Conservation (phyloP, 2,113 vertebrate species). For the Apodemus speciosus region DNA sequence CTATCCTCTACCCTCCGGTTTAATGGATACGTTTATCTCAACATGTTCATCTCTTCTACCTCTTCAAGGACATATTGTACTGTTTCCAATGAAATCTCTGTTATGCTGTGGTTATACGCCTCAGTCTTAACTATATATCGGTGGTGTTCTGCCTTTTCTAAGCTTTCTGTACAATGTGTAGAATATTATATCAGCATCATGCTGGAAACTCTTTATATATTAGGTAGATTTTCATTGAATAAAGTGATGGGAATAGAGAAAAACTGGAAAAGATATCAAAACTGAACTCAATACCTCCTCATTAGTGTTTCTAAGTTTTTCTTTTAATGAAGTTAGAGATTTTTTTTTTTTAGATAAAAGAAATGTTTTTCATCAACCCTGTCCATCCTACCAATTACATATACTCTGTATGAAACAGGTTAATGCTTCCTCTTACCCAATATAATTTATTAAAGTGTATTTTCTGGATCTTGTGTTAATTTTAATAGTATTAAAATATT, state of each 20-base stretch:
- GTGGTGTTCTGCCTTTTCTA: neutral
- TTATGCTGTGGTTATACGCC: neutral
- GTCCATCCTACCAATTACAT: neutral
- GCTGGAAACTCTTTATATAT: conserved; percentile 3
- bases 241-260: neutral
- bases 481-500: conserved; percentile 38
- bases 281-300: neutral
- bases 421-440: neutral
- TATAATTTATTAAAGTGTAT: neutral
- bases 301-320: conserved; percentile 2
- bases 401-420: neutral
- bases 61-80: conserved; percentile 2
- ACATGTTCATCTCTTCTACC: neutral
- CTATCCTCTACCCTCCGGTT: neutral
- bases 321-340: neutral
- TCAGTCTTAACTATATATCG: neutral
- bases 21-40: neutral
- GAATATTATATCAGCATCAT: neutral
- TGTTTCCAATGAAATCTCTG: neutral
- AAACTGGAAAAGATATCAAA: neutral
- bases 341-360: conserved; percentile 55
- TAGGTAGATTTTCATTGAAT: neutral
- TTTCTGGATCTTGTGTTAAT: conserved; percentile 11
- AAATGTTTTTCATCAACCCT: neutral
- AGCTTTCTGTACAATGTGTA: neutral